These are phyloP conservation scores for Phorcus lineatus DNA, from an alignment of 2,888 invertebrate genomes.

Conservation along the genomic window DNA sequence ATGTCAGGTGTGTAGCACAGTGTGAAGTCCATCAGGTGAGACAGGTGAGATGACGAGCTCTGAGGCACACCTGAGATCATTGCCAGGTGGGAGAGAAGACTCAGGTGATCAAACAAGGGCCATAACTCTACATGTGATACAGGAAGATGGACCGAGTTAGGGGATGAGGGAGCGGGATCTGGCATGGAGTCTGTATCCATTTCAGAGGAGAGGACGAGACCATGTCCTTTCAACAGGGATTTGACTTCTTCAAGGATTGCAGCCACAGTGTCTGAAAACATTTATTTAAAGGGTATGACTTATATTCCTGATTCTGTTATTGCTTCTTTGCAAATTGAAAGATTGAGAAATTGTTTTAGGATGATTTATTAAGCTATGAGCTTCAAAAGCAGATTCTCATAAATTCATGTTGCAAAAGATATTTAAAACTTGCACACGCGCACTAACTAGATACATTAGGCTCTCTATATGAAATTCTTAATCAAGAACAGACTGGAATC, in stretches of 20 bases:
- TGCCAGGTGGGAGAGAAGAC: conserved; percentile 41
- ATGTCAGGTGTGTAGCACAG: conserved; percentile 24
- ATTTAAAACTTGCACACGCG: too few species aligned
- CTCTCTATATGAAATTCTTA: too few species aligned
- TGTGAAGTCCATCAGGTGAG: conserved; percentile 10
- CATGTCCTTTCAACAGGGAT: neutral
- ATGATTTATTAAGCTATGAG: too few species aligned
- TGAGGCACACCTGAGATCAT: neutral
- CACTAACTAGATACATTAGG: too few species aligned
- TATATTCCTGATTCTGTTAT: too few species aligned
- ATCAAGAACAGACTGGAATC: too few species aligned
- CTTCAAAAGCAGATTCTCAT: too few species aligned
- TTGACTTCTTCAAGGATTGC: neutral
- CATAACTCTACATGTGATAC: conserved; percentile 51
- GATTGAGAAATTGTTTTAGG: too few species aligned
- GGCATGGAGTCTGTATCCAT: neutral
- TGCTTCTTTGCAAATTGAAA: too few species aligned
- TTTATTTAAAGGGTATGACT: too few species aligned
- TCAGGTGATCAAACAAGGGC: conserved; percentile 60
- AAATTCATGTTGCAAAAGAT: too few species aligned
- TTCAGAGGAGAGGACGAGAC: neutral
- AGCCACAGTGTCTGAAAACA: neutral
- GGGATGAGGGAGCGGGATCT: neutral
- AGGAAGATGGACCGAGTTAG: neutral
- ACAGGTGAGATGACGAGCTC: neutral